Conservation (phyloP, 2,797 vertebrate species). For the Characodon lateralis region DNA sequence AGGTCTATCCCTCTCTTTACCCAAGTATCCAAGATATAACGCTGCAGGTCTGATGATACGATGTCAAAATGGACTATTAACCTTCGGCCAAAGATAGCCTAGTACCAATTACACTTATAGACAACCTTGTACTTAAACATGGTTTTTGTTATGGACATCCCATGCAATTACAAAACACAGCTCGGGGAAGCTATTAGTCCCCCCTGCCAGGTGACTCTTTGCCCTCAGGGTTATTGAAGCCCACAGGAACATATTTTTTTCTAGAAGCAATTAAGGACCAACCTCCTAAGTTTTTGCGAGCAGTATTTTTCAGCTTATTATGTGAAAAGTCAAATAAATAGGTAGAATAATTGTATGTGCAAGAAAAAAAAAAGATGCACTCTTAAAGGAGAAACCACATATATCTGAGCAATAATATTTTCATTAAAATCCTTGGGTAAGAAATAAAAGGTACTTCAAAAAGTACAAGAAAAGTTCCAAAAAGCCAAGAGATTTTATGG, state of each 20-base stretch:
- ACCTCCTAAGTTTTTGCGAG: not conserved
- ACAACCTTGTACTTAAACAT: too few species aligned
- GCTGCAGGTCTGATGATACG: too few species aligned
- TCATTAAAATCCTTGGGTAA: conserved; percentile 12
- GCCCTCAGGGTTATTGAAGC: too few species aligned
- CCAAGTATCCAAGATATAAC: too few species aligned
- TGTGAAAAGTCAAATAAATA: not conserved
- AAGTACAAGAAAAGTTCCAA: conserved; percentile 11
- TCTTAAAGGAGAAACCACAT: not conserved
- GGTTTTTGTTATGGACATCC: too few species aligned
- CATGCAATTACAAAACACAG: too few species aligned
- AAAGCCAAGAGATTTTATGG: conserved; percentile 37
- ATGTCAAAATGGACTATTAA: too few species aligned
- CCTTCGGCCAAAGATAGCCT: too few species aligned
- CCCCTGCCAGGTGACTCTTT: too few species aligned
- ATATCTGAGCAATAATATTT: not conserved
- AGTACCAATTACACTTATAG: too few species aligned
- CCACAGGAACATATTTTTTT: not conserved
- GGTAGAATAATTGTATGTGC: conserved; percentile 1
- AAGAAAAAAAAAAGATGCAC: not conserved
- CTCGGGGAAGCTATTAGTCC: too few species aligned
- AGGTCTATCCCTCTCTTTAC: too few species aligned
- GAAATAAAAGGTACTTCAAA: not conserved
- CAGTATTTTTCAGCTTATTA: not conserved
- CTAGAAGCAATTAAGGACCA: not conserved